phyloP scores from a whole-genome alignment of 2,797 vertebrate species.

The Crocidura indochinensis region DNA sequence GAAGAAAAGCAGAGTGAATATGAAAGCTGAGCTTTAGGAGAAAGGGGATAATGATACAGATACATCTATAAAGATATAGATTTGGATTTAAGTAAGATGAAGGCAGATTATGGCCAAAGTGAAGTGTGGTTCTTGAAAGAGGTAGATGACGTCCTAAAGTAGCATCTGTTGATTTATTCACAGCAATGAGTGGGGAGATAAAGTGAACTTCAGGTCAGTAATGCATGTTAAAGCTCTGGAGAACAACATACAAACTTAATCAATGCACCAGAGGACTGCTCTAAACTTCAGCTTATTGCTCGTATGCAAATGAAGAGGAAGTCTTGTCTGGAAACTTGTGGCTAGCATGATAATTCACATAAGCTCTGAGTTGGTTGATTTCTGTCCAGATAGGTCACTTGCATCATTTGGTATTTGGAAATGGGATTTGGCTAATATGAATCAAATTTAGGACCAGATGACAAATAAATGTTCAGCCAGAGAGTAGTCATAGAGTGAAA shows the following conservation, averaged over 20 bases:
- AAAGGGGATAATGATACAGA: background rate
- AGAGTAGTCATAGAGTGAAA: background rate
- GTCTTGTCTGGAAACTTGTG: background rate
- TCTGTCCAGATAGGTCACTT: background rate
- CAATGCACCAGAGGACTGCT: too few species aligned
- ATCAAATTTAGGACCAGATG: background rate
- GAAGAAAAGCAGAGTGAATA: background rate
- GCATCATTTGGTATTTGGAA: background rate
- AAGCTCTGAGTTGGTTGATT: background rate
- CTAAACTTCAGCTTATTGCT: background rate
- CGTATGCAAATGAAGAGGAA: background rate
- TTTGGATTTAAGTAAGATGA: background rate
- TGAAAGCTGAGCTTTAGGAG: background rate
- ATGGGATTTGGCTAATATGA: background rate
- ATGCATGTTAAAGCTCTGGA: background rate
- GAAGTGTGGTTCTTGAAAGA: background rate
- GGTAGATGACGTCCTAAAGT: accelerated
- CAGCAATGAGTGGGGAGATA: background rate
- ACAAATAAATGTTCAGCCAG: background rate
- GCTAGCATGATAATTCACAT: background rate
- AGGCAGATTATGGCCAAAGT: background rate
- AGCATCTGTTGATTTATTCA: accelerated
- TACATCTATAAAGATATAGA: too few species aligned
- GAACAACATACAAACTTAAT: background rate
- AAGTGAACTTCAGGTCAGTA: background rate